A percentile compares a stretch with the other conserved stretches of the same genome.
Evolutionary conservation across 2,888 invertebrate species (phyloP).

Genomic region (Polymixis flavicincta): DNA sequence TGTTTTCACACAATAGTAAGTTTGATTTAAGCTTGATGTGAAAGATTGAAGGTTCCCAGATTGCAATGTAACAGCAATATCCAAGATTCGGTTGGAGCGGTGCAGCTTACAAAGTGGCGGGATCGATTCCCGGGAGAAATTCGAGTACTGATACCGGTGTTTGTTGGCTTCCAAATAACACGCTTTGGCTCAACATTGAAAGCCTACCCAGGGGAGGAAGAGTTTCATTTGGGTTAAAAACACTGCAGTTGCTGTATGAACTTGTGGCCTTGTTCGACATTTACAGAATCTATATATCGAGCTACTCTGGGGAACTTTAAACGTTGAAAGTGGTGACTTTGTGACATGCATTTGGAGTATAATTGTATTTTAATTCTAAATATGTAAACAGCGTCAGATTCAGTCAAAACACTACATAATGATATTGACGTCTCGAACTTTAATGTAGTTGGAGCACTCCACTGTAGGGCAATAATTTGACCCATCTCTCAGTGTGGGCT

Average conservation of each 20-base stretch:
- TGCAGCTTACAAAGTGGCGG: constrained; percentile 63
- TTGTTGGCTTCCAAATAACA: constrained; percentile 59
- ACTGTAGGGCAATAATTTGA: neutral
- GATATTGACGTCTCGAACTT: neutral
- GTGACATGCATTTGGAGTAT: neutral
- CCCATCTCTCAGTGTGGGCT: neutral
- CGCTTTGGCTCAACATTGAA: constrained; percentile 60
- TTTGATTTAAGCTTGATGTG: neutral
- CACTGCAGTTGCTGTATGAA: constrained; percentile 13
- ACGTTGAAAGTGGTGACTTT: neutral
- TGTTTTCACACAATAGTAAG: fast-evolving
- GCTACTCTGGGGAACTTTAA: neutral
- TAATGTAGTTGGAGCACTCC: neutral
- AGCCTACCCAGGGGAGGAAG: constrained; percentile 48
- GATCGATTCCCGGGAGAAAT: constrained; percentile 65
- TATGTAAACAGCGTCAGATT: neutral
- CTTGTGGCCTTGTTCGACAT: constrained; percentile 2
- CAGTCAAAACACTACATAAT: neutral
- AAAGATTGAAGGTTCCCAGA: constrained; percentile 16
- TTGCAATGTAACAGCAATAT: constrained; percentile 51
- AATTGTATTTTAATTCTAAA: neutral
- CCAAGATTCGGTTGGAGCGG: constrained; percentile 53
- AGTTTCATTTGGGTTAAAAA: constrained; percentile 40
- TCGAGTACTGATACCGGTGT: constrained; percentile 51
- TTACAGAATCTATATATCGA: constrained; percentile 11